Percentiles rank a stretch among this genome's conserved stretches.
These are phyloP conservation scores for Nysson spinosus DNA, from an alignment of 2,888 invertebrate genomes.

Conservation along the genomic window DNA sequence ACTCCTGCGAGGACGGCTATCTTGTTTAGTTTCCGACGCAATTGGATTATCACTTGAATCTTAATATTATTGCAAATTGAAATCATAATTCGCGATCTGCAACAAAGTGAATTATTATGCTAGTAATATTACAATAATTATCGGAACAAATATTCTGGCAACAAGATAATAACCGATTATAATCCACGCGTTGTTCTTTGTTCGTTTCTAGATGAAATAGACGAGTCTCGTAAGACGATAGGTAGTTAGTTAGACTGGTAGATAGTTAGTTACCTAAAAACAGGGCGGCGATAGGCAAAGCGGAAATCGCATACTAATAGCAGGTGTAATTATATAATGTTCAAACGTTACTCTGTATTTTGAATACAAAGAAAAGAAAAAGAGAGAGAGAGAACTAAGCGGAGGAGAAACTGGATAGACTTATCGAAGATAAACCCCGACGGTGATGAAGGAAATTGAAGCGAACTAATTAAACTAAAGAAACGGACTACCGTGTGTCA, in stretches of 20 bases:
- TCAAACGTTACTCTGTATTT: slow-evolving; percentile 33
- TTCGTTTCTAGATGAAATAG: slow-evolving; percentile 36
- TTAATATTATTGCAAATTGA: too few relatives aligned
- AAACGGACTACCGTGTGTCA: slow-evolving; percentile 4
- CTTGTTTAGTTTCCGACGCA: too few relatives aligned
- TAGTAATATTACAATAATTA: too few relatives aligned
- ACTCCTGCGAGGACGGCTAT: too few relatives aligned
- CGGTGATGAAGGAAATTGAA: not conserved
- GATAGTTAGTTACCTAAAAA: slow-evolving; percentile 38
- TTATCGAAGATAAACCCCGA: not conserved
- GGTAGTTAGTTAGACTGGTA: slow-evolving; percentile 53
- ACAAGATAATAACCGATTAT: slow-evolving; percentile 20
- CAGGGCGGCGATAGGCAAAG: slow-evolving; percentile 51
- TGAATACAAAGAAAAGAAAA: slow-evolving; percentile 8
- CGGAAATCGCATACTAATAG: slow-evolving; percentile 41
- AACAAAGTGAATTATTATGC: too few relatives aligned
- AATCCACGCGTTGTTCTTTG: slow-evolving; percentile 19
- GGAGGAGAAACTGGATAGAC: not conserved
- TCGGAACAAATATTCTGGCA: too few relatives aligned
- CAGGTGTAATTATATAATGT: slow-evolving; percentile 33
- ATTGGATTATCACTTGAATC: too few relatives aligned
- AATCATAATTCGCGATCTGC: too few relatives aligned
- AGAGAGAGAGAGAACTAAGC: not conserved
- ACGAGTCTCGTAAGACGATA: slow-evolving; percentile 44
- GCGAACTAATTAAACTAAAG: not conserved